phyloP scores from a whole-genome alignment of 2,797 vertebrate species.

The Pangasius sanitwongsei region DNA sequence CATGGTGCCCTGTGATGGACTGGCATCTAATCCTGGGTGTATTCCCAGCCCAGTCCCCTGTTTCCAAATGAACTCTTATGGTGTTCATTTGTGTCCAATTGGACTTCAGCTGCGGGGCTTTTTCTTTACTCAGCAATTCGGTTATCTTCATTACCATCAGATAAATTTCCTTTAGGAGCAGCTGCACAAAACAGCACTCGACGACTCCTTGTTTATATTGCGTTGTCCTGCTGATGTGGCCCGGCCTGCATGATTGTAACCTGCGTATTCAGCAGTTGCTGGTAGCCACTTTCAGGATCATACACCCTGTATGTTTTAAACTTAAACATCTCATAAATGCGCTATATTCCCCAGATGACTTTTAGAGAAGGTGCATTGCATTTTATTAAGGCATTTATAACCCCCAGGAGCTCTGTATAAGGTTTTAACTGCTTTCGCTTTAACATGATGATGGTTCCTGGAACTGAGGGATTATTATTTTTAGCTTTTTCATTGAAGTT shows the following conservation, averaged over 20 bases:
- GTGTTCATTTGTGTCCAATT: not conserved
- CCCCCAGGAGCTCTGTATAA: not conserved
- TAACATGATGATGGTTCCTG: not conserved
- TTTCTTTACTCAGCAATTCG: constrained; percentile 6
- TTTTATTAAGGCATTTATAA: constrained; percentile 20
- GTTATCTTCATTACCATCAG: not conserved
- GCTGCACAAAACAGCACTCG: not conserved
- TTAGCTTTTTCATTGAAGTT: not conserved
- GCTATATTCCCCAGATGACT: not conserved
- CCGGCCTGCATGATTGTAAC: not conserved
- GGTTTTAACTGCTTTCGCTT: not conserved
- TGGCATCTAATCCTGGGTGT: not conserved
- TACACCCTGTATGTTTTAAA: not conserved
- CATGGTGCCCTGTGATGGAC: not conserved
- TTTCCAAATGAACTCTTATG: not conserved
- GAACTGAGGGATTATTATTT: not conserved
- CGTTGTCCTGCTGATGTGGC: constrained; percentile 17
- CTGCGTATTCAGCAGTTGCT: constrained; percentile 7
- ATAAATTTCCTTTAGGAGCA: constrained; percentile 6
- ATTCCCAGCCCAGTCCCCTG: not conserved
- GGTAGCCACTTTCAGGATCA: not conserved
- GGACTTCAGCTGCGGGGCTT: not conserved
- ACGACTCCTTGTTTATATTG: not conserved
- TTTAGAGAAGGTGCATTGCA: not conserved
- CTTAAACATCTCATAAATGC: not conserved